These are phyloP conservation scores for Periparus ater DNA, from an alignment of 2,797 vertebrate species.

Conservation along the genomic window DNA sequence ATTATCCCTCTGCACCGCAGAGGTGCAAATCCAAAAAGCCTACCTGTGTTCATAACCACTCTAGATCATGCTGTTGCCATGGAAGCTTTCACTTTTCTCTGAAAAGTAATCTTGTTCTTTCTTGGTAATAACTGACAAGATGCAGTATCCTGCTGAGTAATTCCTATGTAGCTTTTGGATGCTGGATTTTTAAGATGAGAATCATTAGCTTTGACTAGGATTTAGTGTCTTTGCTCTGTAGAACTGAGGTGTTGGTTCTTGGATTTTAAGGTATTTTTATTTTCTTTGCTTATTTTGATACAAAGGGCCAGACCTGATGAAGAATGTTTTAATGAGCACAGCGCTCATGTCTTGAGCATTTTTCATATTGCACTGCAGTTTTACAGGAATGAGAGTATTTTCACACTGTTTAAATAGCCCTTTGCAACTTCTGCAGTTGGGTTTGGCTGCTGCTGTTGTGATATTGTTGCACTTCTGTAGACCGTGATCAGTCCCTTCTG, in stretches of 20 bases:
- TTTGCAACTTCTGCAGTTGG: neutral
- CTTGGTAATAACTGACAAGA: neutral
- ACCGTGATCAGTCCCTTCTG: neutral
- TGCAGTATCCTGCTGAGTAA: neutral
- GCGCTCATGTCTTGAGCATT: neutral
- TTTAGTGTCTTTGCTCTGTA: neutral
- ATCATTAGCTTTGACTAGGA: neutral
- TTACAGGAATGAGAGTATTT: neutral
- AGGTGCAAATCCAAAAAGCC: neutral
- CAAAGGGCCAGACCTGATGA: neutral
- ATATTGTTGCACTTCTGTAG: neutral
- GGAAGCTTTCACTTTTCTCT: slow-evolving; percentile 21
- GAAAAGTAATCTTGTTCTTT: neutral
- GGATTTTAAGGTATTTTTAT: neutral
- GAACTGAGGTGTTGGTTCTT: neutral
- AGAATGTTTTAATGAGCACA: neutral
- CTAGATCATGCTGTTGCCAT: slow-evolving; percentile 2
- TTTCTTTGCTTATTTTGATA: neutral
- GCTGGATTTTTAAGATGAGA: neutral
- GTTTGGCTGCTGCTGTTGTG: neutral
- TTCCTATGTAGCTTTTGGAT: neutral
- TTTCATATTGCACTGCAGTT: neutral
- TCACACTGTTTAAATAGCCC: neutral
- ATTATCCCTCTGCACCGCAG: neutral
- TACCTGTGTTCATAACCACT: neutral